Percentiles rank a stretch among this genome's conserved stretches.
These are phyloP conservation scores for Sphyrna mokarran DNA, from an alignment of 2,113 vertebrate genomes.

Conservation along the genomic window DNA sequence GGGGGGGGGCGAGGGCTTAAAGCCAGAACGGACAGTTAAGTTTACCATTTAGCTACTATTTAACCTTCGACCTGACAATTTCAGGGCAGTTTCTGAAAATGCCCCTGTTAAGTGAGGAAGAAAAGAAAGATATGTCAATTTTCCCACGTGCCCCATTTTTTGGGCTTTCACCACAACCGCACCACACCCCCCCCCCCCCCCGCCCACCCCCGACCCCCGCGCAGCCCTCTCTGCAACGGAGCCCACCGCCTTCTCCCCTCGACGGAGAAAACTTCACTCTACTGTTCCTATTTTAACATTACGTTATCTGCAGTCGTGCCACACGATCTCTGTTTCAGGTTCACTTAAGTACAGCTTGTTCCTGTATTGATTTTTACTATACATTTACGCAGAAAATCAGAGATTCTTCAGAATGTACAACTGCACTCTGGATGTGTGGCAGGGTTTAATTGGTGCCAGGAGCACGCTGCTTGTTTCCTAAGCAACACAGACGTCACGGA, in stretches of 20 bases:
- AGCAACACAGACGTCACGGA: conserved; percentile 26
- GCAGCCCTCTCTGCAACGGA: not conserved
- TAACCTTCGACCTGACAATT: no score
- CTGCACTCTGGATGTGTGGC: not conserved
- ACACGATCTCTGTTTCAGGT: not conserved
- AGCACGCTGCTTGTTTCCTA: conserved; percentile 21
- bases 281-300: not conserved
- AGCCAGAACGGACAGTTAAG: not conserved
- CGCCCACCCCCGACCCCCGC: no score
- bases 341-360: not conserved
- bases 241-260: no score
- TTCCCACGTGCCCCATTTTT: not conserved
- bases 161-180: not conserved
- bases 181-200: no score
- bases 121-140: not conserved
- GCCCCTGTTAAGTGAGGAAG: not conserved
- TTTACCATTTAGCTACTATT: not conserved
- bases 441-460: conserved; percentile 12
- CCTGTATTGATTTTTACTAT: not conserved
- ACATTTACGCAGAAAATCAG: not conserved
- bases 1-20: no score
- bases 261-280: not conserved
- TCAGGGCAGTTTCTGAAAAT: not conserved
- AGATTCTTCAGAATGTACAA: not conserved
- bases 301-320: no score